These are phyloP conservation scores for Eublepharis macularius DNA, from an alignment of 2,113 vertebrate genomes.

Conservation along the genomic window DNA sequence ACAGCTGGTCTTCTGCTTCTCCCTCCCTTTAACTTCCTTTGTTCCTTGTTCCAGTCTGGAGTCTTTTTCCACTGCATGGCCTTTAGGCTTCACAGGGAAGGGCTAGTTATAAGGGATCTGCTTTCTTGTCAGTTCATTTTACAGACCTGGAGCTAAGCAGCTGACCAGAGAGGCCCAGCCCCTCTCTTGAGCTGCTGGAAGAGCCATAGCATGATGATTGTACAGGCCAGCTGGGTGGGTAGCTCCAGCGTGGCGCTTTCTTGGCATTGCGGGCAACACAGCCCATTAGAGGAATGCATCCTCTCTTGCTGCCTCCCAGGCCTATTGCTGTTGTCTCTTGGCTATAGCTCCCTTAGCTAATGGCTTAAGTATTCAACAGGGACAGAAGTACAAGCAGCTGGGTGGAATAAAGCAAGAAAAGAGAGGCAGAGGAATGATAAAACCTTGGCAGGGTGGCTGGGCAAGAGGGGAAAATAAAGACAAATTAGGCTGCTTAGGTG, in stretches of 20 bases:
- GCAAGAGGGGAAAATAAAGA: neutral
- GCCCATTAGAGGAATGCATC: neutral
- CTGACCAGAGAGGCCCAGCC: neutral
- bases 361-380: fast-evolving
- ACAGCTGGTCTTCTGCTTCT: neutral
- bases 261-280: neutral
- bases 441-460: neutral
- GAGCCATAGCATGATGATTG: neutral
- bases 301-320: neutral
- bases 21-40: too few species aligned
- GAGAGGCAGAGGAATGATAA: neutral
- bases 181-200: neutral
- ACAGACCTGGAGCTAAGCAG: conserved; percentile 9
- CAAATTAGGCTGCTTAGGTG: neutral
- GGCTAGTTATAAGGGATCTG: neutral
- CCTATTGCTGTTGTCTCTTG: fast-evolving
- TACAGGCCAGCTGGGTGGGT: conserved; percentile 10
- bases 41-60: neutral
- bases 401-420: neutral
- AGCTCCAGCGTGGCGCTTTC: neutral
- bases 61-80: neutral
- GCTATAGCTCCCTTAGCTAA: neutral
- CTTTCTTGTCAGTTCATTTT: conserved; percentile 7
- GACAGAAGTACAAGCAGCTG: fast-evolving
- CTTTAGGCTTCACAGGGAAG: neutral